phyloP scores from a whole-genome alignment of 2,888 invertebrate species.

The Linyphia triangularis region DNA sequence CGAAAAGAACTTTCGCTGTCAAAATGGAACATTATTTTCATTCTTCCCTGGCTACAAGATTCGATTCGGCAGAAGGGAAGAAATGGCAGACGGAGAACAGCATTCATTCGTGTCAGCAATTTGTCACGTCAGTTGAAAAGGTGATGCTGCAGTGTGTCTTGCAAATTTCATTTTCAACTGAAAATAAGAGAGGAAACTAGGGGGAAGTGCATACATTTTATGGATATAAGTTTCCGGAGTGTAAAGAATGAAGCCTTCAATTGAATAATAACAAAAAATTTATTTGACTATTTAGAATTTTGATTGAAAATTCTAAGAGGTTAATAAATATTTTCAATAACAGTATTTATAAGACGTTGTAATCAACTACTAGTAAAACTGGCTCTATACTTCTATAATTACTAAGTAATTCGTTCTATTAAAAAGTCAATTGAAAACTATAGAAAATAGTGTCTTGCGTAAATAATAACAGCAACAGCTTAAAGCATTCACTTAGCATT shows the following conservation, averaged over 20 bases:
- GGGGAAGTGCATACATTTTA: neutral
- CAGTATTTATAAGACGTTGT: no score
- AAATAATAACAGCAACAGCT: no score
- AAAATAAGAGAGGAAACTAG: neutral
- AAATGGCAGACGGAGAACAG: neutral
- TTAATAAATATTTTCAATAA: no score
- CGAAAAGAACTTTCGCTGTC: constrained; percentile 30
- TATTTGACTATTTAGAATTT: no score
- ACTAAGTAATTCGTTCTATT: no score
- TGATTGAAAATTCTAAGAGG: no score
- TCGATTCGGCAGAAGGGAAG: neutral
- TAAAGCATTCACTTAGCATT: no score
- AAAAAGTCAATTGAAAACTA: no score
- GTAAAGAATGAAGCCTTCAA: neutral
- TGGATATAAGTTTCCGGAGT: neutral
- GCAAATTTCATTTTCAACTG: neutral
- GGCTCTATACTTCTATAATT: no score
- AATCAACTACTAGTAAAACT: no score
- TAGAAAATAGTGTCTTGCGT: no score
- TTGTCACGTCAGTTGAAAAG: constrained; percentile 41
- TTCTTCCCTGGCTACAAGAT: neutral
- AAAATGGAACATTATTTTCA: constrained; percentile 17
- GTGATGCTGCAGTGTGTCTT: constrained; percentile 23
- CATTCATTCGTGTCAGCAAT: constrained; percentile 42
- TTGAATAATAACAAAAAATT: no score